These are phyloP conservation scores for Plusia festucae DNA, from an alignment of 2,888 invertebrate genomes.

Conservation along the genomic window DNA sequence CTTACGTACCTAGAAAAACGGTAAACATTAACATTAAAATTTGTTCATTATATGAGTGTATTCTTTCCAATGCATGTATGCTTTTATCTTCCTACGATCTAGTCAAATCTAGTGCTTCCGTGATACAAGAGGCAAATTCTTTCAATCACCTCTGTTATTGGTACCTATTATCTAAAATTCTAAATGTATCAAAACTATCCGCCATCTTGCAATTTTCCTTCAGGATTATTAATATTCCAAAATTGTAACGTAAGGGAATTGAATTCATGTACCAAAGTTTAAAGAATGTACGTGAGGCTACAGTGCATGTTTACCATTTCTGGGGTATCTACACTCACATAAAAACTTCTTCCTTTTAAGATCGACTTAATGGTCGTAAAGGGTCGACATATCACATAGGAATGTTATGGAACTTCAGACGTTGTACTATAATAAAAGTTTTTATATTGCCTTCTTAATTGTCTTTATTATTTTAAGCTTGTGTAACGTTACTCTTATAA, in stretches of 20 bases:
- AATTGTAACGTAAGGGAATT: background rate
- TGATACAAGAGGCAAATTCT: slow-evolving; percentile 12
- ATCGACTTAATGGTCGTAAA: background rate
- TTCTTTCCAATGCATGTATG: slow-evolving; percentile 32
- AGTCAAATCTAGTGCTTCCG: slow-evolving; percentile 9
- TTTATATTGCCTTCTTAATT: background rate
- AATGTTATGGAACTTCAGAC: background rate
- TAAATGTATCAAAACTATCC: no score
- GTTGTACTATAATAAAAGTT: background rate
- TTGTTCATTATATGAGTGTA: slow-evolving; percentile 39
- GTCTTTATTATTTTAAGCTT: background rate
- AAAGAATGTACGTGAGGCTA: background rate
- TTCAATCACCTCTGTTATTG: background rate
- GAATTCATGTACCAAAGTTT: background rate
- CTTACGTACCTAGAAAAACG: slow-evolving; percentile 17
- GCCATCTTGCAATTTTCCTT: no score
- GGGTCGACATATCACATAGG: background rate
- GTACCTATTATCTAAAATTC: no score
- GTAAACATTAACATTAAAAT: slow-evolving; percentile 39
- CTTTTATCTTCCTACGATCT: slow-evolving; percentile 53
- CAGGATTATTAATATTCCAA: no score
- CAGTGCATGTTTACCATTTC: background rate
- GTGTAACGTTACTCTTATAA: background rate
- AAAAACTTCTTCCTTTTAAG: background rate
- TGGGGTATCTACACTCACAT: background rate